Base-by-base conservation (phyloP, 2,797 vertebrate genomes). In the Hypotaenidia okinawae region DNA sequence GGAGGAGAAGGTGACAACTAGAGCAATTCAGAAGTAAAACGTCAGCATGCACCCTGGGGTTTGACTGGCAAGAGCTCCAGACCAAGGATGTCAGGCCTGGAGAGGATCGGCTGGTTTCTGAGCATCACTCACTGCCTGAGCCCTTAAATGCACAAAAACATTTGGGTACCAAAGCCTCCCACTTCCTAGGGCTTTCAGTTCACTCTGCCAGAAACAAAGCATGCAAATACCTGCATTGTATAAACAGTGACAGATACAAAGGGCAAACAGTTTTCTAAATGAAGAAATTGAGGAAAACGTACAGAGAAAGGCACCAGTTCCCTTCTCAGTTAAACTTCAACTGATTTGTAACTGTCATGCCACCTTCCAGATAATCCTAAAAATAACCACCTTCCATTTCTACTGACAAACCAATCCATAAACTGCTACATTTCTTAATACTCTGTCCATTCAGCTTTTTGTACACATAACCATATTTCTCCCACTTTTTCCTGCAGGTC, bases 401-500 rank as follows among this genome's bases (percentile, higher is more conserved):
- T 80, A 49, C 76, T 58, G 39, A 63, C 85, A 90, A 87, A 35
- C 21, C 0, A 21, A 80, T 47, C 84, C 57, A 52, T 61, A 77
- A 95, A 87, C 62, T 1, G 0, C 75, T n/a, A 52, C 64, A 41
- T 73, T 82, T 84, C 81, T 94, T 66, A 45, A 45, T 3, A 3
- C 83, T 93, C 90, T 84, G 86, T 61, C 90, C 90, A 78, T 93
- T 95, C 94, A 93, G 95, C 90, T 84, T 92, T 96, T 96, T 79
- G 64, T 77, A 41, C 68, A 68, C 77, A 80, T 70, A 89, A 8
- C 33, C 33, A 37, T 80, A 74, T 91, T 92, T 94, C 84, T 84
- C 59, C 67, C 16, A 16, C 76, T 95, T 73, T 78, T 86, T 91
- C 81, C 92, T 78, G 73, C 68, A 69, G 78, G 86, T 62, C 43